phyloP scores from a whole-genome alignment of 2,888 invertebrate genomes.

The Crepidodera aurea region DNA sequence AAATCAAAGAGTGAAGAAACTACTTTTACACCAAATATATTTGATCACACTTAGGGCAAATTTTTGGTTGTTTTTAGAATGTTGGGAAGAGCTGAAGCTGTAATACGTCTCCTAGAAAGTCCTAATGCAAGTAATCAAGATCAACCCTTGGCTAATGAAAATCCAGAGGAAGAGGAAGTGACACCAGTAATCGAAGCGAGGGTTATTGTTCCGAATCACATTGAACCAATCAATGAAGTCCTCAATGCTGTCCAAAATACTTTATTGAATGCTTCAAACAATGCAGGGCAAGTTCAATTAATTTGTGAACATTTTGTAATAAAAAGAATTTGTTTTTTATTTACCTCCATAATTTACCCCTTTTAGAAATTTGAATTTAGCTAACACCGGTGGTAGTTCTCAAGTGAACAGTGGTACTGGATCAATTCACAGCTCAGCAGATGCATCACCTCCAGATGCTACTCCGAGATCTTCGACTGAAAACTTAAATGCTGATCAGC shows the following conservation, averaged over 20 bases:
- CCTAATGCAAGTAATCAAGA: conserved; percentile 51
- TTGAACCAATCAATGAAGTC: conserved; percentile 55
- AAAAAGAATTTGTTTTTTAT: no score
- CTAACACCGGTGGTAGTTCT: conserved; percentile 23
- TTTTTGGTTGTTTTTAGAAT: conserved; percentile 53
- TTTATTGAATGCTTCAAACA: conserved; percentile 48
- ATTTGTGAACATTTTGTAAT: no score
- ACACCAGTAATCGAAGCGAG: conserved; percentile 61
- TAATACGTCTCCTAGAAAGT: conserved; percentile 62
- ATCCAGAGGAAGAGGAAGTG: conserved; percentile 58
- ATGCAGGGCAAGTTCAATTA: conserved; percentile 41
- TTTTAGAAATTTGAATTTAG: conserved; percentile 27
- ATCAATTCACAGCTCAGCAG: conserved; percentile 43
- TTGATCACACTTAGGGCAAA: no score
- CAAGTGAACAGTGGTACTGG: conserved; percentile 37
- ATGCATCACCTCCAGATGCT: conserved; percentile 51
- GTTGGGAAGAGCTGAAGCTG: conserved; percentile 62
- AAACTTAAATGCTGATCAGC: conserved; percentile 48
- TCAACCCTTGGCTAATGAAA: conserved; percentile 52
- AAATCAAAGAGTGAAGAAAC: no score
- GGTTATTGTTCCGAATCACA: conserved; percentile 56
- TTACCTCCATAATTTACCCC: no score
- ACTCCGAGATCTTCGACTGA: conserved; percentile 52
- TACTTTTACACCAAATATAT: no score
- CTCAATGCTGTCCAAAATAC: conserved; percentile 55